Base-by-base conservation (phyloP, 1,140 invertebrate genomes). In the Trigoniulus corallinus region DNA sequence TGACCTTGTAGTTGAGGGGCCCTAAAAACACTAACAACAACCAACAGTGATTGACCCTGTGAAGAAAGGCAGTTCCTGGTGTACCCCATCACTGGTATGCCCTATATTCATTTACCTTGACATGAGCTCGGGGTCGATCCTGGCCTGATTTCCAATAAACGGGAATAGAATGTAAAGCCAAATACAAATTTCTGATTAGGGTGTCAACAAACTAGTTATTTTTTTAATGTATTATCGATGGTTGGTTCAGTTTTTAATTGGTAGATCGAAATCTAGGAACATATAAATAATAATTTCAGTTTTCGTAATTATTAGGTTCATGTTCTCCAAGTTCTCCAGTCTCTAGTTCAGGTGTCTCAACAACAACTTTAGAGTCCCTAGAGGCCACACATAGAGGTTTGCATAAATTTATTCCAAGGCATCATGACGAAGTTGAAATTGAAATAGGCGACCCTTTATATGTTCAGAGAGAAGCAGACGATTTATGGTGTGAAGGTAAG, bases 371-470 rank as follows among this genome's bases (percentile, higher is more conserved):
- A 37, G 85, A 89, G 63, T 76, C 89, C 67, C 67, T 89, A n/a
- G 88, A 92, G 70, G 86, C 89, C 1, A 96, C 92, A 2, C 93
- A 98, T 64, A 73, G 93, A 57, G 89, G 88, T 3, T 72, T 96
- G 61, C 89, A 96, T 66, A 91, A 92, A 65, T 98, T 98, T 62
- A 77, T 95, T 55, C 88, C 92, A 0, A 71, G 92, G 48, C 93
- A 97, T 68, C 78, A 81, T 29, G 93, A 96, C 64, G 92, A 98
- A 70, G 82, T 97, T 47, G 86, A 92, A 64, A 75, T 97, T 12
- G 92, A 97, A 71, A 94, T 97, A 47, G 94, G 94, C 3, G 94
- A 98, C 68, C 88, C 92, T 3, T 80, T 98, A 56, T 95, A 96
- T 62, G 88, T 98, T 53, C 85, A 93, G 60, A 88, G 89, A 64